A percentile compares a stretch with the other conserved stretches of the same genome.
Evolutionary conservation across 2,113 vertebrate genomes (phyloP).

Genomic region (Pycnonotus jocosus): DNA sequence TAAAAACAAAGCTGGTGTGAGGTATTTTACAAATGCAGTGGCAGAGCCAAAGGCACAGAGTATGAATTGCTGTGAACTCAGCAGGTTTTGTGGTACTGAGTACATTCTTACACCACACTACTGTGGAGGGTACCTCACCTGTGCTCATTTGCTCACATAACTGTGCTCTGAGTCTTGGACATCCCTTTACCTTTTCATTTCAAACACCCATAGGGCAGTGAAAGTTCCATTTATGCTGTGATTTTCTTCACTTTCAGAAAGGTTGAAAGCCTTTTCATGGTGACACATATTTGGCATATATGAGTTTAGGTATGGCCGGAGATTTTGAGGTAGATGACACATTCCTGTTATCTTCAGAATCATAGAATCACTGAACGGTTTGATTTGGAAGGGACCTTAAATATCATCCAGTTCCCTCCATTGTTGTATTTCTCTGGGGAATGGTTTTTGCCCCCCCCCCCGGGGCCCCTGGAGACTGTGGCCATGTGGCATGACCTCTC

Average conservation of each 20-base stretch:
- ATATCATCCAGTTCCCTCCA: background rate
- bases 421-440: too few species aligned
- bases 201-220: rapidly evolving
- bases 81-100: background rate
- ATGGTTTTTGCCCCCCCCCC: too few species aligned
- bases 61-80: background rate
- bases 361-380: background rate
- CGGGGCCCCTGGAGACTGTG: too few species aligned
- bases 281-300: background rate
- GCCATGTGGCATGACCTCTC: too few species aligned
- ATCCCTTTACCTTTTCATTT: background rate
- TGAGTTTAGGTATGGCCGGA: background rate
- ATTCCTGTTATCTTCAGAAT: background rate
- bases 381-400: background rate
- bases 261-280: background rate
- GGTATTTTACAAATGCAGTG: background rate
- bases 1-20: background rate
- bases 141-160: background rate
- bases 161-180: background rate
- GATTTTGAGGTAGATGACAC: background rate
- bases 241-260: background rate
- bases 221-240: background rate
- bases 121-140: background rate
- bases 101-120: background rate
- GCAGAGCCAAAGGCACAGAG: background rate